Base-by-base conservation (phyloP, 2,113 vertebrate species). In the Poecilia latipinna region DNA sequence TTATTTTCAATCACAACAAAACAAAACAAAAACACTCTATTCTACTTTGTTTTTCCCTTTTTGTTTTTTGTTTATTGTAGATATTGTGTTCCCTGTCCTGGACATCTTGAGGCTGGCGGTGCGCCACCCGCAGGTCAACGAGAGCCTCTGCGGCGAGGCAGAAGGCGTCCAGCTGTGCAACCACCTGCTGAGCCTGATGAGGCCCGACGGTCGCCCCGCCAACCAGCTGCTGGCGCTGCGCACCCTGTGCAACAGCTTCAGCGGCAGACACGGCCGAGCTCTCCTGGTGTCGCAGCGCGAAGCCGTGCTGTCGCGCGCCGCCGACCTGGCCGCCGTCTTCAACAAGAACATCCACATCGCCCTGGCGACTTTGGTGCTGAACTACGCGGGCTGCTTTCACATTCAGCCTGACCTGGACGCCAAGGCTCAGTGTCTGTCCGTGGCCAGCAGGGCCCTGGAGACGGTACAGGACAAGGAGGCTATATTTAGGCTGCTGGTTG, bases 261-360 rank as follows among this genome's bases (percentile, higher is more conserved):
- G 92, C 29, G 95, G 93, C 79, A 90, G 93, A 44, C 89, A 94
- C 44, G 97, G 98, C 61, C 94, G 95, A 74, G 93, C 94, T 68
- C 95, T 99, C 10, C 95, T 99, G 91, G 92, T 98, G 95, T 92
- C 95, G 28, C 96, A 96, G 85, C 96, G 97, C 7, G 97, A 97
- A 88, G 88, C 94, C 3, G 93, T 99, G 72, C 93, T 99, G 74
- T 95, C 96, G 10, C 95, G 93, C 78, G 96, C 97, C 67, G 92
- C 96, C 78, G 96, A 98, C 93, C 93, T 96, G n/a, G 96, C 94
- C 85, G 74, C 89, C 0, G 91, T 96, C 77, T 93, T 87, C 93
- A 99, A 96, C 94, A 99, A 99, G 94, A 98, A 97, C 89, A 95
- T 98, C 93, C 98, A 99, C 83, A 94, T 98, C 77, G 98, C 98